phyloP scores from a whole-genome alignment of 2,797 vertebrate genomes.

The Scarus forsteni region DNA sequence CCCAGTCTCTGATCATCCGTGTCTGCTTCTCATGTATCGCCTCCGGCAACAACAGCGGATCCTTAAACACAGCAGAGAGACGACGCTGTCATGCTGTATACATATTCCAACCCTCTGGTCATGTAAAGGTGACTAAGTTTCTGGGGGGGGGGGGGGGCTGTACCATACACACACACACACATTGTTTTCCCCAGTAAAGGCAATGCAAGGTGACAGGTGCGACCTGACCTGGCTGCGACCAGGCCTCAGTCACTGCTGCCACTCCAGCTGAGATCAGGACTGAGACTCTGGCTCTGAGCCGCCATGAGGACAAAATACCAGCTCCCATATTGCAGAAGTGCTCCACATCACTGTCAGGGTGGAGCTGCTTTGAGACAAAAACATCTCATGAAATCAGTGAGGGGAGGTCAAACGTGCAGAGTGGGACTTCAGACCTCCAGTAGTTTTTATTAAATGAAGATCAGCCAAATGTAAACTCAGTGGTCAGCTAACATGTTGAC shows the following conservation, averaged over 20 bases:
- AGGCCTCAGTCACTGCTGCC: constrained; percentile 22
- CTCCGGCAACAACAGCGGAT: constrained; percentile 16
- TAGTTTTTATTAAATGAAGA: constrained; percentile 31
- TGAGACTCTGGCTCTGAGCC: constrained; percentile 30
- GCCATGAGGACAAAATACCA: constrained; percentile 47
- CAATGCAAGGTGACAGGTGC: constrained; percentile 69
- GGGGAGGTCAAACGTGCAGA: constrained; percentile 35
- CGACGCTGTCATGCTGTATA: constrained; percentile 37
- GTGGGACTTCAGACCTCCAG: neutral
- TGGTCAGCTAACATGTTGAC: constrained; percentile 24
- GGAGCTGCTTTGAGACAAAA: constrained; percentile 39
- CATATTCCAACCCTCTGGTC: constrained; percentile 46
- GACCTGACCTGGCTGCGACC: constrained; percentile 60
- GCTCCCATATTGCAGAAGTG: constrained; percentile 20
- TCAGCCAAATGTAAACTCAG: constrained; percentile 13
- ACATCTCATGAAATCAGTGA: constrained; percentile 55
- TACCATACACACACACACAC: constrained; percentile 16
- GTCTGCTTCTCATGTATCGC: constrained; percentile 9
- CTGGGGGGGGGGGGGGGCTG: constrained; percentile 7
- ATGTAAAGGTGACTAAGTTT: constrained; percentile 45
- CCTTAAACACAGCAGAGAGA: constrained; percentile 20
- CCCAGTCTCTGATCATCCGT: constrained; percentile 19
- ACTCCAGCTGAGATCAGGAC: constrained; percentile 48
- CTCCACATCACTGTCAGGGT: constrained; percentile 44
- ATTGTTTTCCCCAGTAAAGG: constrained; percentile 45